A percentile compares a stretch with the other conserved stretches of the same genome.
phyloP scores from a whole-genome alignment of 2,113 vertebrate species.

The Rhinolophus sinicus region DNA sequence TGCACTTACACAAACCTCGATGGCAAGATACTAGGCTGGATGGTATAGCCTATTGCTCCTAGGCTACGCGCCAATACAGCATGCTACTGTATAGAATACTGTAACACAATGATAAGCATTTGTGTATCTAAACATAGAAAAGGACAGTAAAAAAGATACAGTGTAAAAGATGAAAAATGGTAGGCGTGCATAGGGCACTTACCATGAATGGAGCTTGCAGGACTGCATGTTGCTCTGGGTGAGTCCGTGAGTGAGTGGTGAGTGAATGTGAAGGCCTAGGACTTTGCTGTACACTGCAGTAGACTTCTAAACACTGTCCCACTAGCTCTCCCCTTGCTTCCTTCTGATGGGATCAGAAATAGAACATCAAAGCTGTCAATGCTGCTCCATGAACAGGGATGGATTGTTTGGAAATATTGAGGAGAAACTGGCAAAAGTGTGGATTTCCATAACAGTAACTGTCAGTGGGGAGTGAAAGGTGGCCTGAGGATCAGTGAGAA shows the following conservation, averaged over 20 bases:
- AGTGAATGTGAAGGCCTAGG: not conserved
- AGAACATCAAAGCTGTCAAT: not conserved
- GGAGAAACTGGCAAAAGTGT: not conserved
- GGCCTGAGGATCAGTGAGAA: not conserved
- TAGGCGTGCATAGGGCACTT: not conserved
- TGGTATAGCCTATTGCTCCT: not conserved
- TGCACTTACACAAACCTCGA: not conserved
- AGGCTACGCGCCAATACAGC: not conserved
- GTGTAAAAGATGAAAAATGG: not conserved
- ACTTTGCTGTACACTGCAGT: not conserved
- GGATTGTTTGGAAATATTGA: not conserved
- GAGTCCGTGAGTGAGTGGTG: not conserved
- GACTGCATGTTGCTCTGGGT: not conserved
- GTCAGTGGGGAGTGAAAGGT: not conserved
- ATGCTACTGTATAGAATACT: not conserved
- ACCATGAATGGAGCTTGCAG: not conserved
- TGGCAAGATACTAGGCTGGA: not conserved
- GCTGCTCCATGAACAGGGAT: not conserved
- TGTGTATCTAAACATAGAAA: not conserved
- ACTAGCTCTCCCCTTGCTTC: not conserved
- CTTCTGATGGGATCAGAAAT: not conserved
- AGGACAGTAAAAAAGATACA: not conserved
- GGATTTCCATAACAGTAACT: too few relatives aligned
- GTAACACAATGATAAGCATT: not conserved
- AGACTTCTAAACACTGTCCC: not conserved